Percentiles rank a stretch among this genome's conserved stretches.
Conservation (phyloP, 2,888 invertebrate species). For the Andrena trimmerana region DNA sequence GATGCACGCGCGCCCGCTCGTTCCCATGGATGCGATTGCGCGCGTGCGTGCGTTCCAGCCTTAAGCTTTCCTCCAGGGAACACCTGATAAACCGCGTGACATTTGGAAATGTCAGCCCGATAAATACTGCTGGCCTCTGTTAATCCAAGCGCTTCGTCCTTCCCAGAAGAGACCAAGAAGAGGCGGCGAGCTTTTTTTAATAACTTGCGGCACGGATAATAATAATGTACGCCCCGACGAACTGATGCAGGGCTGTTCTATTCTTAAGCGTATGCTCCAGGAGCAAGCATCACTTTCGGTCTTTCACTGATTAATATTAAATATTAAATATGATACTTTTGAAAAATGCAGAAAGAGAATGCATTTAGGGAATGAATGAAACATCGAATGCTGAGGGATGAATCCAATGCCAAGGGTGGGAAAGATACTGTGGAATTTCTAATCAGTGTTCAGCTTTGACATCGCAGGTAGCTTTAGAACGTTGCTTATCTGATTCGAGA, state of each 20-base stretch:
- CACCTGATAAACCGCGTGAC: slow-evolving; percentile 76
- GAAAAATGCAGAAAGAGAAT: too few species aligned
- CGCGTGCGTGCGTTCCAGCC: slow-evolving; percentile 61
- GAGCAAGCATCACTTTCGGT: too few species aligned
- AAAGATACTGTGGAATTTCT: too few species aligned
- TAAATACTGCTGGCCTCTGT: slow-evolving; percentile 66
- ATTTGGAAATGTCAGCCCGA: slow-evolving; percentile 80
- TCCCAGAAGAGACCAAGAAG: slow-evolving; percentile 2
- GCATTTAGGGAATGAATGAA: too few species aligned
- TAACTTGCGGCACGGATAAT: not conserved
- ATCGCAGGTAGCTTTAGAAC: not conserved
- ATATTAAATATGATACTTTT: too few species aligned
- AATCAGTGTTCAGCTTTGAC: too few species aligned
- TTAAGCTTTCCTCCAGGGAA: slow-evolving; percentile 59
- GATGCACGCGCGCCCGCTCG: slow-evolving; percentile 57
- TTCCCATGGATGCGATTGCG: slow-evolving; percentile 51
- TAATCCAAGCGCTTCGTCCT: slow-evolving; percentile 38
- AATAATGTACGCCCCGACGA: not conserved
- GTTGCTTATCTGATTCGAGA: not conserved
- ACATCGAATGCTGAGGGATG: too few species aligned
- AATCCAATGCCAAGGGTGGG: too few species aligned
- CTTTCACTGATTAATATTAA: too few species aligned
- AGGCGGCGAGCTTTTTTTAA: not conserved
- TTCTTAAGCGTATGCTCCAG: too few species aligned
- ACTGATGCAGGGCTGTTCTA: not conserved